These are phyloP conservation scores for Morelia viridis DNA, from an alignment of 2,797 vertebrate species.

Conservation along the genomic window DNA sequence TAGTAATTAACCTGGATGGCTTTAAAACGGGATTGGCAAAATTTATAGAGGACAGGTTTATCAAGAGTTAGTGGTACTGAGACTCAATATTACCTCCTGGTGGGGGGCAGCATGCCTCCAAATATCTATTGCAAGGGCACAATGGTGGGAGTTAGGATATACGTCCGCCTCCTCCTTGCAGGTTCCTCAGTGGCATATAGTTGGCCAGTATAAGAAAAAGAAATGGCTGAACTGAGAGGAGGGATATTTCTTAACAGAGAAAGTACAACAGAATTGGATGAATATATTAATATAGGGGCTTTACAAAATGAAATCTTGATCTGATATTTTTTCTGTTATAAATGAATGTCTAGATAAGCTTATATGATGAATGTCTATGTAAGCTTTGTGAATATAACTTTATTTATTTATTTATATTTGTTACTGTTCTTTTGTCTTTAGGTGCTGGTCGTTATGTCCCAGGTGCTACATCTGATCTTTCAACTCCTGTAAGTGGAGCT, in stretches of 20 bases:
- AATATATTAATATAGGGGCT: background rate
- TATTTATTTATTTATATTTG: background rate
- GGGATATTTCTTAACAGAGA: background rate
- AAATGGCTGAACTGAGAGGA: no score
- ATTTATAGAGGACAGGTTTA: no score
- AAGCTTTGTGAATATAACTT: background rate
- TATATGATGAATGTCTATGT: background rate
- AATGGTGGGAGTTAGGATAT: no score
- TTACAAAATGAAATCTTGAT: background rate
- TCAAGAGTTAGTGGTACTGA: no score
- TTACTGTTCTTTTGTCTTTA: constrained; percentile 55
- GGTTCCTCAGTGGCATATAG: no score
- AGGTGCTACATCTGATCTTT: constrained; percentile 62
- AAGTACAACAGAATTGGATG: background rate
- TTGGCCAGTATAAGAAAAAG: no score
- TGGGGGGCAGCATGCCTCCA: no score
- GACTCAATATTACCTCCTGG: no score
- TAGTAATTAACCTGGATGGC: no score
- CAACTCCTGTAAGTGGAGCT: constrained; percentile 52
- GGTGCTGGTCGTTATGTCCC: constrained; percentile 84
- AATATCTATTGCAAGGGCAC: no score
- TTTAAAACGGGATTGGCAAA: no score
- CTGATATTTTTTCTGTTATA: background rate
- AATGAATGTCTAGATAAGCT: background rate
- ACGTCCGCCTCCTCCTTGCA: no score